Evolutionary conservation across 2,888 invertebrate species (phyloP).

Genomic region (Eristalis arbustorum): DNA sequence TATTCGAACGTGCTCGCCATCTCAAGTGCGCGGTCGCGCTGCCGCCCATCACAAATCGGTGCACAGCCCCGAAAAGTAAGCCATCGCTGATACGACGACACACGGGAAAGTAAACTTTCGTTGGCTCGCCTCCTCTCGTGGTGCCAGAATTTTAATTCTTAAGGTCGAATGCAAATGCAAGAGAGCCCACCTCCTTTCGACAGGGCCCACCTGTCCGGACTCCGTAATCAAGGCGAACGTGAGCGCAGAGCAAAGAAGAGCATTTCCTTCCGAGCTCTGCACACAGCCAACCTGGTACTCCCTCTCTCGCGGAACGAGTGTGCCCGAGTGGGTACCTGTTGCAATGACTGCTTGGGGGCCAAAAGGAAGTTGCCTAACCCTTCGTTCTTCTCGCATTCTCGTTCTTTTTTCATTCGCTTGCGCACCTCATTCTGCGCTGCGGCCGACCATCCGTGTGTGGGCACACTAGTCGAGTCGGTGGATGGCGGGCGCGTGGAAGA

Average conservation of each 20-base stretch:
- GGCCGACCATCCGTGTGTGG: neutral
- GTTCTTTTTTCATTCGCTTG: neutral
- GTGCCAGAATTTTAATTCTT: slow-evolving; percentile 44
- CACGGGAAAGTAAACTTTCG: slow-evolving; percentile 53
- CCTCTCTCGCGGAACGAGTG: neutral
- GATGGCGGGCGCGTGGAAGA: neutral
- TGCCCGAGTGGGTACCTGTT: neutral
- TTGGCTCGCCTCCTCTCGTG: slow-evolving; percentile 10
- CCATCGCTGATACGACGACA: neutral
- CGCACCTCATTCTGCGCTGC: slow-evolving; percentile 7
- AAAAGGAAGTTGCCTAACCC: slow-evolving; percentile 35
- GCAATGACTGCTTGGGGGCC: neutral
- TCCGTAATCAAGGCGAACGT: slow-evolving; percentile 17
- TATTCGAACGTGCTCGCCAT: slow-evolving; percentile 42
- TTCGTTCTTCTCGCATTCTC: slow-evolving; percentile 2
- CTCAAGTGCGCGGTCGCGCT: neutral
- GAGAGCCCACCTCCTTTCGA: slow-evolving; percentile 12
- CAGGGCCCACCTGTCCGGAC: slow-evolving; percentile 14
- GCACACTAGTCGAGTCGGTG: neutral
- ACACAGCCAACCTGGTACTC: neutral
- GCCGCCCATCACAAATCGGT: slow-evolving; percentile 19
- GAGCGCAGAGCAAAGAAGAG: neutral
- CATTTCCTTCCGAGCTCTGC: slow-evolving; percentile 26
- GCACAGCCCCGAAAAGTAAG: slow-evolving; percentile 42
- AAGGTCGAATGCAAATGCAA: slow-evolving; percentile 54